Evolutionary conservation across 2,888 invertebrate species (phyloP), one percentile per base, ranked within the genome.

Genomic region (Xylophagus ater): DNA sequence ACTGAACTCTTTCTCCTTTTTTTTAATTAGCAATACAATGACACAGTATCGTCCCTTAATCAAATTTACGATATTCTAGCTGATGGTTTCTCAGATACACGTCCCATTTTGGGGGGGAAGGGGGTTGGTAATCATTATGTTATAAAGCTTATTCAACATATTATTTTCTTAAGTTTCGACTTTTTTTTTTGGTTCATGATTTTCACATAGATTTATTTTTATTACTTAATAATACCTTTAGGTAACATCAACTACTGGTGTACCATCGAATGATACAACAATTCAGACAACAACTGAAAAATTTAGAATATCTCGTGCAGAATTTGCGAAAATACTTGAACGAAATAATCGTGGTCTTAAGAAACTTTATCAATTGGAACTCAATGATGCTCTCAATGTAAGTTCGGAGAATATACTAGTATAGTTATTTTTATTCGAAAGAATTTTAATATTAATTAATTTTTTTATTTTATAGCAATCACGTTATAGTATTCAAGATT

Each of bases 21-120:
- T n/a, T n/a, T n/a, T n/a, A 12, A 6, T n/a, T 40, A 65, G 65
- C 65, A 65, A 65, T 60, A 60, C 38, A 53, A 55, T 4, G 65
- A 65, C 17, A 65, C 64, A 0, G 51, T 53, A 9, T 49, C 52
- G 17, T 56, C 64, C 4, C 40, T 65, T 1, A 52, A 56, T 25
- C 55, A 58, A 20, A 54, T 62, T 4, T 61, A 57, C 42, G 62
- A 64, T 41, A 45, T 60, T 23, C 40, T 65, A 2, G 52, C 57
- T 29, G 59, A 60, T 20, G 56, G 54, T 12, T 65, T 65, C 35
- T 53, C 55, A 12, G 63, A 64, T 47, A 59, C 62, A 3, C n/a
- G n/a, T n/a, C n/a, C n/a, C n/a, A n/a, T n/a, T n/a, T n/a, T n/a
- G n/a, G n/a, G n/a, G n/a, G n/a, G n/a, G n/a, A n/a, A n/a, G n/a